A percentile compares a stretch with the other conserved stretches of the same genome.
Conservation (phyloP, 2,888 invertebrate genomes). For the Andrena hattorfiana region DNA sequence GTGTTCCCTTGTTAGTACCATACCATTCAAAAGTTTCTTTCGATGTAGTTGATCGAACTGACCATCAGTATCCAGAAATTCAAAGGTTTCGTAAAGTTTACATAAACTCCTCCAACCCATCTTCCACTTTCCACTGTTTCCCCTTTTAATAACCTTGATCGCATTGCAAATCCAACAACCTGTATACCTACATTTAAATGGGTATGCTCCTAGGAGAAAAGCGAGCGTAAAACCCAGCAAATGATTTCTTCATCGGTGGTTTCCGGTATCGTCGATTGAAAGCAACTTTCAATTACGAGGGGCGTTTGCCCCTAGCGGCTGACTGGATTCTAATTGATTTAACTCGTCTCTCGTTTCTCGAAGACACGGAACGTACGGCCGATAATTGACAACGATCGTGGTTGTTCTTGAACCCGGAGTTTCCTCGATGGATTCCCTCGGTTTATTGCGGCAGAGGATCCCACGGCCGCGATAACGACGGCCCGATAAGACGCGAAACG, state of each 20-base stretch:
- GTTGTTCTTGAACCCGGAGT: constrained; percentile 22
- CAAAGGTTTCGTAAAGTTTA: too few relatives aligned
- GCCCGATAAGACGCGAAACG: constrained; percentile 23
- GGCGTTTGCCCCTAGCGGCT: constrained; percentile 6
- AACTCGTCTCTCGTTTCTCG: constrained; percentile 28
- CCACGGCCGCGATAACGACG: constrained; percentile 27
- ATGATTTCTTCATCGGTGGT: constrained; percentile 43
- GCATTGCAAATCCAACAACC: too few relatives aligned
- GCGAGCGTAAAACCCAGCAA: constrained; percentile 1
- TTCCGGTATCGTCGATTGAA: constrained; percentile 57
- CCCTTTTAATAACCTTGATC: too few relatives aligned
- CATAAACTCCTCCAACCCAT: too few relatives aligned
- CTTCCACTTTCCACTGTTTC: too few relatives aligned
- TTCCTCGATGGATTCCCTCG: constrained; percentile 40
- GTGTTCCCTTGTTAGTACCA: too few relatives aligned
- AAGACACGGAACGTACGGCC: constrained; percentile 27
- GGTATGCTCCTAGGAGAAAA: not conserved
- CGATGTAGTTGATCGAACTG: too few relatives aligned
- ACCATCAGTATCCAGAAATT: too few relatives aligned
- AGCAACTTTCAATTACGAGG: constrained; percentile 54
- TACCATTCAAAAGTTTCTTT: too few relatives aligned
- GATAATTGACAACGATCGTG: constrained; percentile 55
- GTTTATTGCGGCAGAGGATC: constrained; percentile 7
- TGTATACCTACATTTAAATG: too few relatives aligned
- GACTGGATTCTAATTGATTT: constrained; percentile 58